These are phyloP conservation scores for Acanthosepion lycidas DNA, from an alignment of 2,888 invertebrate genomes.

Conservation along the genomic window DNA sequence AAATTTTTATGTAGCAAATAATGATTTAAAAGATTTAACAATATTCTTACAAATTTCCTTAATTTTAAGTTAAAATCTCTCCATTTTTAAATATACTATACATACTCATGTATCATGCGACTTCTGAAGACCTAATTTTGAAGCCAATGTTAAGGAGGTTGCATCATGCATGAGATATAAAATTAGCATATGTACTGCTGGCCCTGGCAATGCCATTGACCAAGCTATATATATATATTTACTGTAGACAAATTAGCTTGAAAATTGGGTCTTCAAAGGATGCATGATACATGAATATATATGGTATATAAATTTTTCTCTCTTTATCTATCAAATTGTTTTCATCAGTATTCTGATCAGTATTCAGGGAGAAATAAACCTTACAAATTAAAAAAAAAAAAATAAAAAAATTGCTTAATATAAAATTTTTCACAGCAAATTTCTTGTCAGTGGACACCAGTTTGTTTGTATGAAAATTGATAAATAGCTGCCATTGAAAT, in stretches of 20 bases:
- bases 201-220: too few species aligned
- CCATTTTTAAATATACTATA: neutral
- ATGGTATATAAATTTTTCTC: neutral
- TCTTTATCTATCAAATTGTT: neutral
- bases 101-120: too few species aligned
- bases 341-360: neutral
- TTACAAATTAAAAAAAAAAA: neutral
- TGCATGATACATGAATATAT: too few species aligned
- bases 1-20: neutral
- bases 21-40: neutral
- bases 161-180: too few species aligned
- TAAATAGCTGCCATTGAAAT: slow-evolving; percentile 1
- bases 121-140: too few species aligned
- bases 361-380: too few species aligned
- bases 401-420: neutral
- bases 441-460: neutral
- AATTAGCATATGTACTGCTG: too few species aligned
- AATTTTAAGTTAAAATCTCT: neutral
- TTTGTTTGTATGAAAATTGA: neutral
- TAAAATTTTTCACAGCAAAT: neutral
- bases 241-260: too few species aligned
- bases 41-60: neutral
- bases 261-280: too few species aligned
- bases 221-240: too few species aligned
- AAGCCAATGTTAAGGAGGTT: too few species aligned